Conservation (phyloP, 2,113 vertebrate genomes). For the Festucalex cinctus region DNA sequence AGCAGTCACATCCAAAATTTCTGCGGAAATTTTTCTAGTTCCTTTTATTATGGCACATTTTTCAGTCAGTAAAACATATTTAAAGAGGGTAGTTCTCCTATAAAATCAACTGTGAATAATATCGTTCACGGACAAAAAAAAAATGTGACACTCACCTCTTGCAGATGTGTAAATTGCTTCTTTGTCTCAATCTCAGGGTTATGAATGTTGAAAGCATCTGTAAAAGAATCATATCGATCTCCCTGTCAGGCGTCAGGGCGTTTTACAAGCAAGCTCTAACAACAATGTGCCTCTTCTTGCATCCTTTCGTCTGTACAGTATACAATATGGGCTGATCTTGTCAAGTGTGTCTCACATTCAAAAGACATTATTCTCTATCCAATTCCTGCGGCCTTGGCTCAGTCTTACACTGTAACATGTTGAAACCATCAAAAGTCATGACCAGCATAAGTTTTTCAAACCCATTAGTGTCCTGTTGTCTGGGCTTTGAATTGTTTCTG, state of each 20-base stretch:
- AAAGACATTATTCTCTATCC: neutral
- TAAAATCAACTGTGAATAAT: constrained; percentile 3
- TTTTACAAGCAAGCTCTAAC: constrained; percentile 20
- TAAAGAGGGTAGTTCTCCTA: neutral
- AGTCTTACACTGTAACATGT: neutral
- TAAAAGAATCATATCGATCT: constrained; percentile 37
- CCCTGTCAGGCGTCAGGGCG: neutral
- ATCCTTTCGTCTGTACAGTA: neutral
- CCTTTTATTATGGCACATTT: constrained; percentile 42
- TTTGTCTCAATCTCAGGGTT: constrained; percentile 9
- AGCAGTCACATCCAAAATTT: too few species aligned
- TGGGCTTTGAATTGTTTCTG: constrained; percentile 52
- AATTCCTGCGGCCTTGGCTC: neutral
- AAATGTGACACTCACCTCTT: constrained; percentile 21
- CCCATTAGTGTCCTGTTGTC: constrained; percentile 49
- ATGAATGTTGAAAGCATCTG: constrained; percentile 41
- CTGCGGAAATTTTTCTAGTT: too few species aligned
- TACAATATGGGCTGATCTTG: neutral
- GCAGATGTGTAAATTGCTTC: neutral
- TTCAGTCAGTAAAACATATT: neutral
- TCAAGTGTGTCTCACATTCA: constrained; percentile 1
- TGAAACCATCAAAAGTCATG: constrained; percentile 37
- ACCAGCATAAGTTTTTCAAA: constrained; percentile 36
- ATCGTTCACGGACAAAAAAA: constrained; percentile 22
- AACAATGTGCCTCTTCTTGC: constrained; percentile 18